Base-by-base conservation (phyloP, 2,113 vertebrate genomes). In the Sander vitreus region DNA sequence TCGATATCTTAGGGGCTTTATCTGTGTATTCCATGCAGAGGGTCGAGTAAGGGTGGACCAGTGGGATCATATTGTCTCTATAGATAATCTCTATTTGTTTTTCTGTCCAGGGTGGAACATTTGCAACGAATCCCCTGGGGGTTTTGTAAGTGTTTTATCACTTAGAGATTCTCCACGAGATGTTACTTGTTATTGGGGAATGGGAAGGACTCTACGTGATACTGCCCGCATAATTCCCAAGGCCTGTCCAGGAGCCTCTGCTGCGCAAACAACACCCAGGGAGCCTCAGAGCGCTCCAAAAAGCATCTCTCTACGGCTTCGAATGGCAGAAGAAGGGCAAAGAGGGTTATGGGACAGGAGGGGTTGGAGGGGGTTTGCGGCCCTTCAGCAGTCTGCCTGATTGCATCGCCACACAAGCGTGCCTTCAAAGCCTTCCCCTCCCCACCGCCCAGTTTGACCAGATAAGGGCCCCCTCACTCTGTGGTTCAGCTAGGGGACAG, bases 21-120 rank as follows among this genome's bases (percentile, higher is more conserved):
- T 93, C 91, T 85, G 70, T 87, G 82, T 89, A 64, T 73, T 90
- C 79, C 13, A 71, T 67, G 81, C 70, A 62, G 66, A 80, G 84
- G 55, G 69, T 70, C 76, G 71, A 78, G 76, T 68, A 80, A 64
- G 25, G 76, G 64, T 81, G 69, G 78, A 80, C 88, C 91, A 69
- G 66, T 83, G 84, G 90, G 91, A 94, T 87, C 58, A 73, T 47
- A 84, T 85, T 92, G 88, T 95, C 94, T 91, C 80, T 67, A 43
- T 25, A 90, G 93, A 94, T 94, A 92, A 95, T 93, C 92, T 90
- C 47, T 94, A 91, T 96, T 94, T 94, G 92, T 95, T 95, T 93
- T 90, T 90, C 88, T 85, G 87, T 90, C 88, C 90, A 92, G 91
- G 92, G 89, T 92, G 89, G 93, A 94, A 93, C 93, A 92, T 93